Base-by-base conservation (phyloP, 1,140 invertebrate species). In the Oscheius sp. region DNA sequence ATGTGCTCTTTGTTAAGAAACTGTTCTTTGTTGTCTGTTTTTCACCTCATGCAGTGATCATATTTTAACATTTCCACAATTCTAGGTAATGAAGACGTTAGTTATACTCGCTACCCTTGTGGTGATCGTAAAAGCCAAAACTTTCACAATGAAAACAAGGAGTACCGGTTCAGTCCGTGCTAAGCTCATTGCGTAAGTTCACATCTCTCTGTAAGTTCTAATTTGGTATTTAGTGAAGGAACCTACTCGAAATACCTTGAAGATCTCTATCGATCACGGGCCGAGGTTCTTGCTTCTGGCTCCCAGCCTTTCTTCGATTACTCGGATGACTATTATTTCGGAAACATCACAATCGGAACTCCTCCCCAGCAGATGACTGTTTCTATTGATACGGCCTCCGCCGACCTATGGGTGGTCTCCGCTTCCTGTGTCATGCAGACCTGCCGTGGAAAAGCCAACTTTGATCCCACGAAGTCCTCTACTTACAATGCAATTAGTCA, bases 361-460 rank as follows among this genome's bases (percentile, higher is more conserved):
- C 49, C 49, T 20, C 49, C 15, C 28, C 15, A 55, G 49, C 7
- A 55, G 38, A 10, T 10, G 38, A 55, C 7, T 55, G 28, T 23
- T 13, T 23, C 28, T 23, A 55, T 55, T 15, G 49, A 55, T 23
- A 55, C 49, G 23, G 49, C 15, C 49, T 55, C 49, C 23, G 7
- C 66, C 26, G 55, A 68, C 26, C 26, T 68, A 2, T 68, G 66
- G 66, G 66, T 78, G 7, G 32, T 77, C 20, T 69, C 73, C 49
- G 32, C 7, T 3, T 15, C 23, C 1, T 78, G 77, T 55, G 68
- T 18, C 28, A 66, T 63, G 42, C 7, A 65, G 32, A 38, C 73
- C 2, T 78, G 77, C 31, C 52, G 74, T 4, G 77, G 75, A 23
- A 77, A 77, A 67, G 46, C 77, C 15, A 73, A 77, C n/a, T 77